Conservation (phyloP, 1,140 invertebrate species). For the Ctenoplectra terminalis region DNA sequence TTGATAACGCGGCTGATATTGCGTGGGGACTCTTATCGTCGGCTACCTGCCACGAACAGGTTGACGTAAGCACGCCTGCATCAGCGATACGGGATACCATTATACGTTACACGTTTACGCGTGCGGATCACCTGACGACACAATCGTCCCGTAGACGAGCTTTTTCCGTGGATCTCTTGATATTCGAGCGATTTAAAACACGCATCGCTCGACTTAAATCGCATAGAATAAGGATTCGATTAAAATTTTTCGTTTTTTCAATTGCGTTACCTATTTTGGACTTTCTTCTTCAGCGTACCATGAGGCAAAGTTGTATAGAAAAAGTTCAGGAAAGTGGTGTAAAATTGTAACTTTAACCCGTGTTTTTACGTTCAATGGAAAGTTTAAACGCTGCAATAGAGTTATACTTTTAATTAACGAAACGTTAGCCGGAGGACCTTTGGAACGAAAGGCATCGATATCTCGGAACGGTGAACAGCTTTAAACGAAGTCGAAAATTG, state of each 20-base stretch:
- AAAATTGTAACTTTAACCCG: not conserved
- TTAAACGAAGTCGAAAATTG: slow-evolving; percentile 7
- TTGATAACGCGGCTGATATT: slow-evolving; percentile 27
- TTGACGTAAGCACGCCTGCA: slow-evolving; percentile 16
- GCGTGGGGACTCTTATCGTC: slow-evolving; percentile 4
- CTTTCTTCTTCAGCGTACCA: not conserved
- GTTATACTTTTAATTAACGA: not conserved
- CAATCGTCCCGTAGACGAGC: too few relatives aligned
- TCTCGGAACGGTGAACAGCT: not conserved
- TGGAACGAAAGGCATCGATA: not conserved
- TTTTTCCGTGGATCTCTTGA: too few relatives aligned
- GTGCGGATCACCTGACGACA: not conserved
- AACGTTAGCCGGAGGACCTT: not conserved
- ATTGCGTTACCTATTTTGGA: not conserved
- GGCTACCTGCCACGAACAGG: slow-evolving; percentile 24
- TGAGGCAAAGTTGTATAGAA: not conserved
- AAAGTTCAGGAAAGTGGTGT: too few relatives aligned
- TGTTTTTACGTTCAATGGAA: too few relatives aligned
- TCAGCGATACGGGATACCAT: slow-evolving; percentile 3
- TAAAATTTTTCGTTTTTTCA: not conserved
- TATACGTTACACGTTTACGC: slow-evolving; percentile 23
- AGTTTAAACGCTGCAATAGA: not conserved
- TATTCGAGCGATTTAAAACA: too few relatives aligned
- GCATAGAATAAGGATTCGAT: not conserved
- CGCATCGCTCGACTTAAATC: too few relatives aligned